A percentile compares a stretch with the other conserved stretches of the same genome.
These are phyloP conservation scores for Plemyria rubiginata DNA, from an alignment of 2,888 invertebrate genomes.

Conservation along the genomic window DNA sequence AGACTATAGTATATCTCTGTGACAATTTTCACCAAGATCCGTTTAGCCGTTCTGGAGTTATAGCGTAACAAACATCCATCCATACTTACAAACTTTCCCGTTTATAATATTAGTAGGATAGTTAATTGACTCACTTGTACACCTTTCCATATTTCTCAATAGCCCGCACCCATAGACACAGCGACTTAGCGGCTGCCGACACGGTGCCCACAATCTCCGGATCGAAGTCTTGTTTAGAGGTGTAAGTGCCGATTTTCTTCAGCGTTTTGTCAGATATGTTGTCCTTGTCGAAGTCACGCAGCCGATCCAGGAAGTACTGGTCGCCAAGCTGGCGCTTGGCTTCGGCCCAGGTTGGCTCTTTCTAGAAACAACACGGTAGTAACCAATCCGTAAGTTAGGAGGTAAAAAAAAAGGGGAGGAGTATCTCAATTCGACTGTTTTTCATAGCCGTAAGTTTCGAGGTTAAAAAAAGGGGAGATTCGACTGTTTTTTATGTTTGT, in stretches of 20 bases:
- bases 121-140: conserved; percentile 87
- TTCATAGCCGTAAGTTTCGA: too few species aligned
- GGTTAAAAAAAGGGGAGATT: too few species aligned
- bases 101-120: too few species aligned
- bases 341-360: conserved; percentile 94
- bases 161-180: conserved; percentile 96
- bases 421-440: too few species aligned
- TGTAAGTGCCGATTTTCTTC: conserved; percentile 91
- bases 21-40: too few species aligned
- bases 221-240: conserved; percentile 92
- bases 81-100: too few species aligned
- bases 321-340: conserved; percentile 94
- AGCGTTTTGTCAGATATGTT: conserved; percentile 93
- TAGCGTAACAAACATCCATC: too few species aligned
- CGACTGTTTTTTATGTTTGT: too few species aligned
- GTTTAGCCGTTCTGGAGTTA: too few species aligned
- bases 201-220: conserved; percentile 94
- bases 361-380: conserved; percentile 54
- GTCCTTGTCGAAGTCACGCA: conserved; percentile 95
- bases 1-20: too few species aligned
- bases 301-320: conserved; percentile 90
- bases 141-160: conserved; percentile 96
- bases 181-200: conserved; percentile 93
- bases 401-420: too few species aligned
- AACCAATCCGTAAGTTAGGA: too few species aligned